Conservation (phyloP, 1,140 invertebrate genomes). For the Pseudomyrmex gracilis region DNA sequence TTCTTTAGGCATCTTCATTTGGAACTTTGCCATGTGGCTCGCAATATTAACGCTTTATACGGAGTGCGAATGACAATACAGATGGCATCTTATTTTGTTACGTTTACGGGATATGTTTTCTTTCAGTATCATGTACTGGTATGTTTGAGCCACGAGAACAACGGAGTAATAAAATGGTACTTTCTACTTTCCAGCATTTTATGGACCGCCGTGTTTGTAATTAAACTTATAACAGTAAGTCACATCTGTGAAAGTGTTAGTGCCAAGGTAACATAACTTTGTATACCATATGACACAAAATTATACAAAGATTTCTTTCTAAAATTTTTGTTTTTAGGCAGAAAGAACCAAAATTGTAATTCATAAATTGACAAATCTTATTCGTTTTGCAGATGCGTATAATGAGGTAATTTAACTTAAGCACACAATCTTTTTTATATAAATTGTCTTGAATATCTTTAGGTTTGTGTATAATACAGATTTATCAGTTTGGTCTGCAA, state of each 20-base stretch:
- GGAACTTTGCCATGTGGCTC: constrained; percentile 10
- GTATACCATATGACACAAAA: too few relatives aligned
- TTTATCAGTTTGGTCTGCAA: too few relatives aligned
- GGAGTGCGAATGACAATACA: constrained; percentile 12
- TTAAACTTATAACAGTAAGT: neutral
- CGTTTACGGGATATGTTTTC: neutral
- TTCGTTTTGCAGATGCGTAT: too few relatives aligned
- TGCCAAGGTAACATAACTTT: constrained; percentile 1
- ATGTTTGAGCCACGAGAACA: neutral
- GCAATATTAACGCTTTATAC: neutral
- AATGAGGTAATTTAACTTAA: too few relatives aligned
- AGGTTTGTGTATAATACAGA: too few relatives aligned
- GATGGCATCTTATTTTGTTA: neutral
- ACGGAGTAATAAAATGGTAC: neutral
- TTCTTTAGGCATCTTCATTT: constrained; percentile 31
- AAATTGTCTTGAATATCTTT: too few relatives aligned
- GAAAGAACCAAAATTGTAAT: too few relatives aligned
- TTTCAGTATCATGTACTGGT: neutral
- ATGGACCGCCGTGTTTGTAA: neutral
- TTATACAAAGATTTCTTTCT: too few relatives aligned
- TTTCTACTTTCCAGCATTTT: neutral
- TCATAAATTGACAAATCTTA: too few relatives aligned
- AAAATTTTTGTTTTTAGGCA: too few relatives aligned
- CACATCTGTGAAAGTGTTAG: constrained; percentile 25
- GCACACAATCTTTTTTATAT: too few relatives aligned